A percentile compares a stretch with the other conserved stretches of the same genome.
Conservation (phyloP, 2,888 invertebrate species). For the Drosophila putrida region DNA sequence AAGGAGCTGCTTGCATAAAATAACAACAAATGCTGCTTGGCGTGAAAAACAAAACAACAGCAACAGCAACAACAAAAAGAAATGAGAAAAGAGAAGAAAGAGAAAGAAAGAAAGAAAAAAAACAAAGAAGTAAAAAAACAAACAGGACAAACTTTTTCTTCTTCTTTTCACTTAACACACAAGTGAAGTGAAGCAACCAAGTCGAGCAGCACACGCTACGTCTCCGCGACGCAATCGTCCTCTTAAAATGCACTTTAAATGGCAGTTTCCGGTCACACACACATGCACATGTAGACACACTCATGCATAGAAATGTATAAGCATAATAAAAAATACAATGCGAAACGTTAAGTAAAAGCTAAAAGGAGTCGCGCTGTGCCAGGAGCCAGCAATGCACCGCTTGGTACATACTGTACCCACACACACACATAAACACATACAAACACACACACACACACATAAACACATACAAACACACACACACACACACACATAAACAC, state of each 20-base stretch:
- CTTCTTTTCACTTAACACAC: constrained; percentile 67
- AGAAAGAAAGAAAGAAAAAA: constrained; percentile 10
- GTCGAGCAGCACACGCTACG: constrained; percentile 43
- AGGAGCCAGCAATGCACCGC: constrained; percentile 79
- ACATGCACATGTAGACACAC: constrained; percentile 17
- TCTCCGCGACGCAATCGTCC: constrained; percentile 64
- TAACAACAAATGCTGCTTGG: constrained; percentile 38
- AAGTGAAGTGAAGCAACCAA: constrained; percentile 59
- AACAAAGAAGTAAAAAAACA: not conserved
- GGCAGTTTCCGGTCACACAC: constrained; percentile 83
- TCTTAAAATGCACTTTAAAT: constrained; percentile 83
- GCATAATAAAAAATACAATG: constrained; percentile 68
- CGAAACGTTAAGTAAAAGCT: constrained; percentile 63
- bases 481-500: too few relatives aligned
- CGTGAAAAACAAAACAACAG: constrained; percentile 26
- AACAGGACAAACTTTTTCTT: constrained; percentile 52
- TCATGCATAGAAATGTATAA: constrained; percentile 58
- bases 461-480: constrained; percentile 23
- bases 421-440: constrained; percentile 38
- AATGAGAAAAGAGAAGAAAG: not conserved
- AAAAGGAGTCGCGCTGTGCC: constrained; percentile 73
- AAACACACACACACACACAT: constrained; percentile 23
- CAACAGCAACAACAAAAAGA: constrained; percentile 4
- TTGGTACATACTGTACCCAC: constrained; percentile 83
- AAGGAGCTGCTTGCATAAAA: constrained; percentile 44